Evolutionary conservation across 2,113 vertebrate genomes (phyloP).

Genomic region (Ochotona princeps): DNA sequence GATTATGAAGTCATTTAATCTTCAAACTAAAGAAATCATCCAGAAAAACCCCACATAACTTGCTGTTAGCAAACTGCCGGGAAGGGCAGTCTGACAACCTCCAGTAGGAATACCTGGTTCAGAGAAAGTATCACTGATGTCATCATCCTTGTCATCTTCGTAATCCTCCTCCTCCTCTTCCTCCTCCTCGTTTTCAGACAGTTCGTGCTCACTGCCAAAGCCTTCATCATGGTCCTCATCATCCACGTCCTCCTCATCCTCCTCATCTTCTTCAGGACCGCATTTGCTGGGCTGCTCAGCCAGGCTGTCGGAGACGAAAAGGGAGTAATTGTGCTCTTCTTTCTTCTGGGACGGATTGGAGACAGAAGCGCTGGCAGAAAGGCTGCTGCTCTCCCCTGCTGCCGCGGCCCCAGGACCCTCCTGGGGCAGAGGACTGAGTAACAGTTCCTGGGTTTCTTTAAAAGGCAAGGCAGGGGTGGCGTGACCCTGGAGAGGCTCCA

Average conservation of each 20-base stretch:
- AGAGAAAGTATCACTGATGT: slow-evolving; percentile 98
- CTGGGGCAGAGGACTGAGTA: slow-evolving; percentile 84
- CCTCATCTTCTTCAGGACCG: slow-evolving; percentile 90
- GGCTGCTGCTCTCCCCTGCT: slow-evolving; percentile 84
- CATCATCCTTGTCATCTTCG: slow-evolving; percentile 96
- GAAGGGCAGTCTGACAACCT: slow-evolving; percentile 4
- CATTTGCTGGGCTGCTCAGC: slow-evolving; percentile 88
- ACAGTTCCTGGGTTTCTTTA: slow-evolving; percentile 89
- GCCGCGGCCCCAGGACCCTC: slow-evolving; percentile 83
- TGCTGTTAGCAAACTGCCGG: slow-evolving; percentile 2
- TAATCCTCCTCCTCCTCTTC: slow-evolving; percentile 93
- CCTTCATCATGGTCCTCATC: slow-evolving; percentile 99
- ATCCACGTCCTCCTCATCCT: slow-evolving; percentile 92
- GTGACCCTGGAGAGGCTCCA: slow-evolving; percentile 83
- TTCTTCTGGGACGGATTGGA: slow-evolving; percentile 93
- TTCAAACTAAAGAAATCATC: slow-evolving; percentile 29
- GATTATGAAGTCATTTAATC: slow-evolving; percentile 26
- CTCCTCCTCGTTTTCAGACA: slow-evolving; percentile 96
- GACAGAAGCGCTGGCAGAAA: slow-evolving; percentile 85
- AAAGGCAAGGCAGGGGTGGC: slow-evolving; percentile 86
- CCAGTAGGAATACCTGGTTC: slow-evolving; percentile 91
- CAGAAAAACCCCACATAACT: neutral
- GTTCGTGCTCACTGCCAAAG: slow-evolving; percentile 97
- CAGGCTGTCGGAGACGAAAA: slow-evolving; percentile 92
- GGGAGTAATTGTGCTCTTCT: slow-evolving; percentile 99